These are phyloP conservation scores for Sebastes matsubarae DNA, from an alignment of 2,797 vertebrate genomes.

Conservation along the genomic window DNA sequence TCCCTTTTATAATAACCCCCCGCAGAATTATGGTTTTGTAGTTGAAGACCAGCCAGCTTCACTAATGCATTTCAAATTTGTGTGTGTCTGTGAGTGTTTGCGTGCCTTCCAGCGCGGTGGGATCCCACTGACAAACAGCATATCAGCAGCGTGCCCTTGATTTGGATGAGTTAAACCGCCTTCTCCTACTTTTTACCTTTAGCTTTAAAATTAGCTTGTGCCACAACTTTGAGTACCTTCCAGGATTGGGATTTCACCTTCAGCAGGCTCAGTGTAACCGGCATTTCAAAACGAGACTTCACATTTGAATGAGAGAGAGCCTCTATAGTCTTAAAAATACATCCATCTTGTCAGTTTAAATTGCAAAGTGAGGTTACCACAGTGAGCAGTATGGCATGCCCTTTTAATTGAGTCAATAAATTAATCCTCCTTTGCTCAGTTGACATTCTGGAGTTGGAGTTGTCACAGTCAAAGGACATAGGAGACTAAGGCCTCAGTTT, in stretches of 20 bases:
- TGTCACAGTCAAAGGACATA: neutral
- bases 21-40: slow-evolving; percentile 51
- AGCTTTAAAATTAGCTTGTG: slow-evolving; percentile 39
- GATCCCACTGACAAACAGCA: slow-evolving; percentile 29
- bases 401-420: slow-evolving; percentile 1
- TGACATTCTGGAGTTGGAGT: neutral
- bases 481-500: neutral
- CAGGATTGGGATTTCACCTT: slow-evolving; percentile 58
- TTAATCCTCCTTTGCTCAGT: neutral
- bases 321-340: neutral
- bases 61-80: slow-evolving; percentile 48
- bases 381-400: neutral
- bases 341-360: neutral
- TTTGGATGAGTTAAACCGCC: slow-evolving; percentile 52
- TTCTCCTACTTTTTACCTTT: slow-evolving; percentile 33
- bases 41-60: slow-evolving; percentile 57
- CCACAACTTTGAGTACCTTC: slow-evolving; percentile 44
- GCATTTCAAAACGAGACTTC: slow-evolving; percentile 29
- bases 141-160: slow-evolving; percentile 49
- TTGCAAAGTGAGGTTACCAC: slow-evolving; percentile 7
- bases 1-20: slow-evolving; percentile 60
- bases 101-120: slow-evolving; percentile 36
- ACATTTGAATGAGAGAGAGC: slow-evolving; percentile 10
- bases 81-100: slow-evolving; percentile 26
- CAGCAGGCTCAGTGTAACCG: neutral